phyloP scores from a whole-genome alignment of 2,113 vertebrate genomes.

The Sapayoa aenigma region DNA sequence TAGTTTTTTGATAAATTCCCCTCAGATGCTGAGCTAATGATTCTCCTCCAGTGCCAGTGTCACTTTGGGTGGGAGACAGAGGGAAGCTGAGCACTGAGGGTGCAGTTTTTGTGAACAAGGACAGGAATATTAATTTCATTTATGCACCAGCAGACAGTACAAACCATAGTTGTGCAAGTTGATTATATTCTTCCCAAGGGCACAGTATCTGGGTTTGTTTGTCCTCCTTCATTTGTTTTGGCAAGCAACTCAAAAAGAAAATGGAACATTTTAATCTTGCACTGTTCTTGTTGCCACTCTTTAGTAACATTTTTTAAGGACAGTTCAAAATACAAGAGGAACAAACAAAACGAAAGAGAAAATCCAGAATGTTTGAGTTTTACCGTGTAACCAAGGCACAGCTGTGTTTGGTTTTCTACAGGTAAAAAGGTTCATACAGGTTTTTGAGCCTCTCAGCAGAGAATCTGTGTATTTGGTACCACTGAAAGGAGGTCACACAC shows the following conservation, averaged over 20 bases:
- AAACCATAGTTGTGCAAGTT: background rate
- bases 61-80: background rate
- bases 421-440: background rate
- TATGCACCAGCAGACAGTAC: background rate
- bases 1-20: background rate
- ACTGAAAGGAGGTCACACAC: background rate
- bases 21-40: background rate
- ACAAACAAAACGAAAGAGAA: background rate
- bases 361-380: background rate
- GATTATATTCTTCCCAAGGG: background rate
- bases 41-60: background rate
- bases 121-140: background rate
- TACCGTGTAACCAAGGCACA: background rate
- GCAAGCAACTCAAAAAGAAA: background rate
- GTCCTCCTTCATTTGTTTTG: conserved; percentile 12
- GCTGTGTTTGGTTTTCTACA: background rate
- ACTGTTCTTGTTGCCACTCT: background rate
- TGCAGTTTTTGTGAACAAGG: background rate
- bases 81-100: background rate
- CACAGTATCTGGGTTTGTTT: conserved; percentile 4
- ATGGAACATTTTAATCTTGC: background rate
- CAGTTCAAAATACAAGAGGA: background rate
- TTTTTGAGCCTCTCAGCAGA: background rate
- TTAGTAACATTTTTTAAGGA: background rate
- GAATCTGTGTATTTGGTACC: background rate